phyloP scores from a whole-genome alignment of 2,113 vertebrate genomes.

The Emydocephalus ijimae region DNA sequence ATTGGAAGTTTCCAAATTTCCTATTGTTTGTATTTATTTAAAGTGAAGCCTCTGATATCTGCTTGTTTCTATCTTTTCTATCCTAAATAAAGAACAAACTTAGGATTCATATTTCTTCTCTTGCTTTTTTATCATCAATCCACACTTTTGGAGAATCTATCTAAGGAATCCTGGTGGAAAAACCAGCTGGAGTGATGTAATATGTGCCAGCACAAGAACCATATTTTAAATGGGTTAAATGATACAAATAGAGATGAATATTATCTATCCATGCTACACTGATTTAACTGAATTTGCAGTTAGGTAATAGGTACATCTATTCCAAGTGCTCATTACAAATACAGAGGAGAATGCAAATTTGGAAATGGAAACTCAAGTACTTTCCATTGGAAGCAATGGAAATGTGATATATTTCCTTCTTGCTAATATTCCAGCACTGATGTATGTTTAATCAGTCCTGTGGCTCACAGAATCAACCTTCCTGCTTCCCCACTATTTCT shows the following conservation, averaged over 20 bases:
- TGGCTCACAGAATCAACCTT: background rate
- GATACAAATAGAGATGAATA: background rate
- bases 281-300: background rate
- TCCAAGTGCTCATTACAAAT: background rate
- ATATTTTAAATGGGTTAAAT: background rate
- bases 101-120: background rate
- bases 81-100: background rate
- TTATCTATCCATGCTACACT: background rate
- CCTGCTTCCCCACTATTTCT: background rate
- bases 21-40: conserved; percentile 19
- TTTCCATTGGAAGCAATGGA: background rate
- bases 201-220: background rate
- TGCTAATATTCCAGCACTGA: background rate
- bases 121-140: background rate
- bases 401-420: background rate
- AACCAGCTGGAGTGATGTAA: background rate
- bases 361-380: background rate
- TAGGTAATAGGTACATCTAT: background rate
- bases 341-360: background rate
- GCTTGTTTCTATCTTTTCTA: background rate
- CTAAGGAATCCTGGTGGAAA: background rate
- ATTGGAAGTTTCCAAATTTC: conserved; percentile 37
- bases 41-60: background rate
- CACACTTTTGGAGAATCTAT: background rate
- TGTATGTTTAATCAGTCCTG: background rate